Conservation (phyloP, 2,888 invertebrate genomes). For the Drosophila gaucha region DNA sequence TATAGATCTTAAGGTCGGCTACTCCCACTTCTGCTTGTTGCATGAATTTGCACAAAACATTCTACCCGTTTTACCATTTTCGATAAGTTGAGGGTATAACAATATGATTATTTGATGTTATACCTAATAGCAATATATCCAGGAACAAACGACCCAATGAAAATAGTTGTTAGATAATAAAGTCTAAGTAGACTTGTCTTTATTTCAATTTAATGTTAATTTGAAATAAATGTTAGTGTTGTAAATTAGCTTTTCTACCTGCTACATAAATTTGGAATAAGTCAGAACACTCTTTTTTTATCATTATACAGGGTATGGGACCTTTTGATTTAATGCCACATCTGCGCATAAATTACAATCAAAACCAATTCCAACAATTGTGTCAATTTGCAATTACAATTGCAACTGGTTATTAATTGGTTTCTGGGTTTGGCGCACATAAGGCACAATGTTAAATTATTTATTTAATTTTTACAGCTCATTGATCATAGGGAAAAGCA, state of each 20-base stretch:
- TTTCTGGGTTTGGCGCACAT: constrained; percentile 26
- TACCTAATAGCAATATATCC: no score
- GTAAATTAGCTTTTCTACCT: not conserved
- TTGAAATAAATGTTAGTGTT: not conserved
- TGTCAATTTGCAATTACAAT: constrained; percentile 44
- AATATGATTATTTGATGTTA: no score
- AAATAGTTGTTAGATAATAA: no score
- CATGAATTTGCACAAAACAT: no score
- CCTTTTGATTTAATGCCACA: constrained; percentile 13
- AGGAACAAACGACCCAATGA: no score
- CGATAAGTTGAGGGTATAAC: no score
- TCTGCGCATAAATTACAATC: constrained; percentile 38
- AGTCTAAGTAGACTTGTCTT: not conserved
- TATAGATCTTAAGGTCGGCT: no score
- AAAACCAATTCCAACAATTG: constrained; percentile 33
- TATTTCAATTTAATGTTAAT: not conserved
- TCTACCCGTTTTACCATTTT: no score
- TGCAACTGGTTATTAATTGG: constrained; percentile 60
- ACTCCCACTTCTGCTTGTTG: no score
- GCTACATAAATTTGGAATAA: not conserved
- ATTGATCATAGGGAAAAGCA: constrained; percentile 26
- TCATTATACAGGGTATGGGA: not conserved
- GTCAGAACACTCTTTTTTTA: not conserved
- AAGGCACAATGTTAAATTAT: constrained; percentile 46
- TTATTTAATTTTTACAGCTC: constrained; percentile 43